Percentiles rank a stretch among this genome's conserved stretches.
Evolutionary conservation across 2,888 invertebrate genomes (phyloP).

Genomic region (Corbicula japonica): DNA sequence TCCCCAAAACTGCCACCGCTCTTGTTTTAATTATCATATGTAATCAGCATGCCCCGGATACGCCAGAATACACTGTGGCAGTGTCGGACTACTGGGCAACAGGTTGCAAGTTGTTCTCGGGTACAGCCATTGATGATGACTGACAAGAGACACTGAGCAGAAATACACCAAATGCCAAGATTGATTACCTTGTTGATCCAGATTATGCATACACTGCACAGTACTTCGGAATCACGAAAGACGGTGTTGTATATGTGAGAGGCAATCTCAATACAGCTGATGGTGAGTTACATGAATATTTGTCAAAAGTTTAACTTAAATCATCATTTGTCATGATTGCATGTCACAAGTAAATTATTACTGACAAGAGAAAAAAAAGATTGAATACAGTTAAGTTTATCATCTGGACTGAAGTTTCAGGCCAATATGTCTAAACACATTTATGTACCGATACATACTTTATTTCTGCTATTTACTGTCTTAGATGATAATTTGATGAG

Average conservation of each 20-base stretch:
- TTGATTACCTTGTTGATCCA: slow-evolving; percentile 74
- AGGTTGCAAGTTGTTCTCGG: slow-evolving; percentile 69
- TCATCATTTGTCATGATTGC: too few relatives aligned
- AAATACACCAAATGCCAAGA: slow-evolving; percentile 78
- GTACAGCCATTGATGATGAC: slow-evolving; percentile 73
- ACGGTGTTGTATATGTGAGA: slow-evolving; percentile 72
- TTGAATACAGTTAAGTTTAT: too few relatives aligned
- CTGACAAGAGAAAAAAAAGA: too few relatives aligned
- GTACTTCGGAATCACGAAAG: slow-evolving; percentile 76
- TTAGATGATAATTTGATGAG: too few relatives aligned
- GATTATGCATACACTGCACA: slow-evolving; percentile 61
- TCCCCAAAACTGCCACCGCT: slow-evolving; percentile 68
- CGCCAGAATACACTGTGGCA: slow-evolving; percentile 65
- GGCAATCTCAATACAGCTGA: slow-evolving; percentile 53
- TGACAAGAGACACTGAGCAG: slow-evolving; percentile 61
- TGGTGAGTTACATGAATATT: too few relatives aligned
- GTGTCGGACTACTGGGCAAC: slow-evolving; percentile 69
- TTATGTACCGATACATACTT: too few relatives aligned
- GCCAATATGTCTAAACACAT: too few relatives aligned
- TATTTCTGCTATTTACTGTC: too few relatives aligned
- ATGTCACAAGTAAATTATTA: too few relatives aligned
- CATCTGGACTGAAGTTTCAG: too few relatives aligned
- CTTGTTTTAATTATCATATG: slow-evolving; percentile 76
- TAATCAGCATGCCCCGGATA: slow-evolving; percentile 78
- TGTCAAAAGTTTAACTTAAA: too few relatives aligned